phyloP scores from a whole-genome alignment of 2,888 invertebrate species.

The Hypolimnas misippus region DNA sequence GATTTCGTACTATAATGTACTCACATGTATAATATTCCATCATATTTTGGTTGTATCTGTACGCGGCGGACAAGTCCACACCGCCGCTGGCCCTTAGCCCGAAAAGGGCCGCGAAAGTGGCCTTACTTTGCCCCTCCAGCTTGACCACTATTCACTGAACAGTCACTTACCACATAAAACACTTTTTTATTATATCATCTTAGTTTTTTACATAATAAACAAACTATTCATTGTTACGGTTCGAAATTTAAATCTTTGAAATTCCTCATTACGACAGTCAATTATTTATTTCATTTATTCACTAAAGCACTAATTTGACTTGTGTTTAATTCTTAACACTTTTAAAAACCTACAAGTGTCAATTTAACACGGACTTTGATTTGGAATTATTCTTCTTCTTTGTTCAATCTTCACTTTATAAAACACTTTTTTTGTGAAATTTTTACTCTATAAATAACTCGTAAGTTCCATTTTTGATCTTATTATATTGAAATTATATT shows the following conservation, averaged over 20 bases:
- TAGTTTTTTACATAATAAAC: constrained; percentile 44
- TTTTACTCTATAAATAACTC: no score
- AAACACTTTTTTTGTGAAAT: background rate
- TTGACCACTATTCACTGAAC: constrained; percentile 72
- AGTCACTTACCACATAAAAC: constrained; percentile 39
- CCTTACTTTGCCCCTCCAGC: constrained; percentile 87
- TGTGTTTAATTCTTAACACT: constrained; percentile 41
- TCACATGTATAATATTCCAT: constrained; percentile 99
- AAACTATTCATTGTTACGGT: constrained; percentile 30
- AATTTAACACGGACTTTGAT: background rate
- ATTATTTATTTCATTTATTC: background rate
- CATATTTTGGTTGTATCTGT: constrained; percentile 98
- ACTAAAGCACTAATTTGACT: constrained; percentile 3
- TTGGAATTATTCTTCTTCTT: background rate
- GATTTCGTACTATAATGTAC: constrained; percentile 56
- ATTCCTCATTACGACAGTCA: constrained; percentile 4
- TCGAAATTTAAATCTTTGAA: constrained; percentile 10
- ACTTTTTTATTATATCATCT: constrained; percentile 6
- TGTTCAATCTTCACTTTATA: background rate
- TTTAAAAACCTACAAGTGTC: constrained; percentile 39
- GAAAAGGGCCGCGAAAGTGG: constrained; percentile 86
- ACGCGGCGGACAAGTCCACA: constrained; percentile 96
- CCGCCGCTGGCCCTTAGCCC: constrained; percentile 87
- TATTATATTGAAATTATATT: no score
- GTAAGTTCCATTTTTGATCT: no score